These are phyloP conservation scores for Leguminivora glycinivorella DNA, from an alignment of 1,140 invertebrate species.

Conservation along the genomic window DNA sequence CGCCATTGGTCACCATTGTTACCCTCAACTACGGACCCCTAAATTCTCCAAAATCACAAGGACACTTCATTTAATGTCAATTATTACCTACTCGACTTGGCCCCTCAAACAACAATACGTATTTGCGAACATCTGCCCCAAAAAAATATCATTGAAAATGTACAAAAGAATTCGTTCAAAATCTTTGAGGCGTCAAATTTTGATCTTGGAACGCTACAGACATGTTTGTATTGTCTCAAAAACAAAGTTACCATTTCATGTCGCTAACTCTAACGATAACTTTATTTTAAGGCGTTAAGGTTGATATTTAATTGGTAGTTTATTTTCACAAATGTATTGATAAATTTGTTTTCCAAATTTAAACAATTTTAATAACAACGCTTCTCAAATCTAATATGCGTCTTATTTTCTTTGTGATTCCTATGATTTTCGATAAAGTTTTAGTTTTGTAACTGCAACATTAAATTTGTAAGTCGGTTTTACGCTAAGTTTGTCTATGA, in stretches of 20 bases:
- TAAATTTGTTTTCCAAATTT: conserved; percentile 4
- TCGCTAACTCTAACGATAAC: neutral
- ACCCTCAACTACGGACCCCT: neutral
- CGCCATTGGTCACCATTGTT: neutral
- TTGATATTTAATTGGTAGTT: neutral
- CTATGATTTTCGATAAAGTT: neutral
- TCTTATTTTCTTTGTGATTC: neutral
- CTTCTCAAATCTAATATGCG: neutral
- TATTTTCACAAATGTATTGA: neutral
- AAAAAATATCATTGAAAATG: conserved; percentile 41
- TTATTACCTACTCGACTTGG: conserved; percentile 52
- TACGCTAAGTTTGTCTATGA: conserved; percentile 10
- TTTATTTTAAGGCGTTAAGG: neutral
- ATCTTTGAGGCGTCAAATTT: conserved; percentile 56
- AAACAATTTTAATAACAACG: neutral
- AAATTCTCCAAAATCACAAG: conserved; percentile 29
- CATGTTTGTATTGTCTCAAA: conserved; percentile 41
- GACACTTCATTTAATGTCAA: conserved; percentile 61
- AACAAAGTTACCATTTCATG: neutral
- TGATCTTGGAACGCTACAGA: conserved; percentile 46
- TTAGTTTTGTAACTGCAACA: neutral
- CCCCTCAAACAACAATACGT: conserved; percentile 45
- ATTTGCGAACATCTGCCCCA: conserved; percentile 53
- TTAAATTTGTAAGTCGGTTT: neutral
- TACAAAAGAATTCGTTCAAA: conserved; percentile 47